These are phyloP conservation scores for Python bivittatus DNA, from an alignment of 2,113 vertebrate genomes.

Conservation along the genomic window DNA sequence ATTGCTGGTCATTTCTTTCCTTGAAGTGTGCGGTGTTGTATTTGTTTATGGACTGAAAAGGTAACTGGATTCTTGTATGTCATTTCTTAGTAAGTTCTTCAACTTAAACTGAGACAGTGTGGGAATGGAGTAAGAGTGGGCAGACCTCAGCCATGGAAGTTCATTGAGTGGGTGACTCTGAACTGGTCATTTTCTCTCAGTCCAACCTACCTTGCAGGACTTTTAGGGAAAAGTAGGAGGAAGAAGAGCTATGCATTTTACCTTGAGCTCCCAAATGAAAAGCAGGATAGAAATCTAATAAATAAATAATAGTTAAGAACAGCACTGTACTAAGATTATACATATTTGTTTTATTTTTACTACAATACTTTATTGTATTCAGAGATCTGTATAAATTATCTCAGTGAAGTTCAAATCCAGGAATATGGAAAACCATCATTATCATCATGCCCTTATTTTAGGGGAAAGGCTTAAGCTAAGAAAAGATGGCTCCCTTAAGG, in stretches of 20 bases:
- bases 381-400: background rate
- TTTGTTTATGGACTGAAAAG: slow-evolving; percentile 82
- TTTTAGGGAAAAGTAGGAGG: background rate
- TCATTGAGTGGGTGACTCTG: background rate
- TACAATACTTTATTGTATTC: background rate
- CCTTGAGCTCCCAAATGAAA: background rate
- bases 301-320: background rate
- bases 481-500: background rate
- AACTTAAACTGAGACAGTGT: background rate
- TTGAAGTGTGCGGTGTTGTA: slow-evolving; percentile 78
- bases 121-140: background rate
- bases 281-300: background rate
- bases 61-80: slow-evolving; percentile 60
- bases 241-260: background rate
- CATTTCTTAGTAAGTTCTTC: background rate
- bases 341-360: background rate
- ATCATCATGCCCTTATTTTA: background rate
- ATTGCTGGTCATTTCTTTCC: slow-evolving; percentile 83
- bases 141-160: background rate
- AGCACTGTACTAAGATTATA: background rate
- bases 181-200: background rate
- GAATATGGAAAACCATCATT: background rate
- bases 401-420: background rate
- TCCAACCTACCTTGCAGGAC: background rate
- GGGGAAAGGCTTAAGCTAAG: background rate